These are phyloP conservation scores for Atta cephalotes DNA, from an alignment of 1,140 invertebrate genomes.

Conservation along the genomic window DNA sequence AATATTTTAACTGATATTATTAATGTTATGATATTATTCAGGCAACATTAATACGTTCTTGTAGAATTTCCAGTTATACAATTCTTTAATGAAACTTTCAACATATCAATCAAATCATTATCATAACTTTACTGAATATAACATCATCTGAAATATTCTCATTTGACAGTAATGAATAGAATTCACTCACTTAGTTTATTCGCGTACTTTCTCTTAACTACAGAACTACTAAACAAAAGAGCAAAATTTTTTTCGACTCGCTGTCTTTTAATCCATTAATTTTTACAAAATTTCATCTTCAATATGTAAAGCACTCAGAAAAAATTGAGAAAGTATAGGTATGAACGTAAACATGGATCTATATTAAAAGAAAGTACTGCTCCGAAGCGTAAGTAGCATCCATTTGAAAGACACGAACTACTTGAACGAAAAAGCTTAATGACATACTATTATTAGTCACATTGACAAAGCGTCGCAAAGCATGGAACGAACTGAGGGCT, in stretches of 20 bases:
- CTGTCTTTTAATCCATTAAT: conserved; percentile 4
- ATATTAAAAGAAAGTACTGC: background rate
- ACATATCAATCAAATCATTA: conserved; percentile 25
- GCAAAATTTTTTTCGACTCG: background rate
- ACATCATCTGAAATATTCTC: background rate
- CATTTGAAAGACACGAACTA: background rate
- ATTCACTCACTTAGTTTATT: background rate
- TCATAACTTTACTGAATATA: conserved; percentile 3
- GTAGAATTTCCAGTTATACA: background rate
- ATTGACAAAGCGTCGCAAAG: conserved; percentile 46
- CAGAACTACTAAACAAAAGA: background rate
- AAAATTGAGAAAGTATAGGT: background rate
- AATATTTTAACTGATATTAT: background rate
- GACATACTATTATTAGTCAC: conserved; percentile 54
- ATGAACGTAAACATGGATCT: background rate
- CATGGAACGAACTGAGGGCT: background rate
- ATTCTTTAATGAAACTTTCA: background rate
- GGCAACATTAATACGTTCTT: background rate
- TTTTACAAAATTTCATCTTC: background rate
- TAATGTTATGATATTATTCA: background rate
- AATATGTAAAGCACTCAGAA: background rate
- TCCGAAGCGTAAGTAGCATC: background rate
- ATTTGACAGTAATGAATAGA: conserved; percentile 5
- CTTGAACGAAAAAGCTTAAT: conserved; percentile 37
- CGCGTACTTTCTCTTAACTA: conserved; percentile 7